Evolutionary conservation across 2,113 vertebrate genomes (phyloP).

Genomic region (Arvicanthis niloticus): DNA sequence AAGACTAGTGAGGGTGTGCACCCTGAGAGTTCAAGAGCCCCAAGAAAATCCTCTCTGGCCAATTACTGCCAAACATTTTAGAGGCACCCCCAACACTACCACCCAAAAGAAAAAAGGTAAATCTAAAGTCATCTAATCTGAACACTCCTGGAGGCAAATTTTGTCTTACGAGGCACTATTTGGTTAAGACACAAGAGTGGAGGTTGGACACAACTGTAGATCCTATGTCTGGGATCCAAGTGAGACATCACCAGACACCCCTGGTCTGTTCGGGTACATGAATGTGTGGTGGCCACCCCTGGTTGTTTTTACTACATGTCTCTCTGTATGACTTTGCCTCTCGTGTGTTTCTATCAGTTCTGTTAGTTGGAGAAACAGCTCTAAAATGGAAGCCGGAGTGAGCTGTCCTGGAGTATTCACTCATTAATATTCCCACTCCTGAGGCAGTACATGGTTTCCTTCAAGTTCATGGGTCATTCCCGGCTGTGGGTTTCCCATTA

Average conservation of each 20-base stretch:
- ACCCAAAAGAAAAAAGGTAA: neutral
- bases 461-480: neutral
- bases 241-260: neutral
- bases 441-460: neutral
- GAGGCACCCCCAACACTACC: neutral
- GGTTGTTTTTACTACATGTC: neutral
- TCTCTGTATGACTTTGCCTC: neutral
- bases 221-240: neutral
- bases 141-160: neutral
- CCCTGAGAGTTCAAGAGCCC: neutral
- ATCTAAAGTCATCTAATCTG: neutral
- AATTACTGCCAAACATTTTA: neutral
- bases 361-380: neutral
- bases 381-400: neutral
- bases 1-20: neutral
- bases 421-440: neutral
- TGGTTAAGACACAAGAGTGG: neutral
- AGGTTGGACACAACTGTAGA: neutral
- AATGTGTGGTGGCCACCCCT: neutral
- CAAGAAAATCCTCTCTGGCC: neutral
- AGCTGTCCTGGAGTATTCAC: neutral
- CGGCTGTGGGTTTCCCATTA: neutral
- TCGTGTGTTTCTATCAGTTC: neutral
- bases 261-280: neutral
- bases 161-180: neutral